Percentiles rank a stretch among this genome's conserved stretches.
phyloP scores from a whole-genome alignment of 2,797 vertebrate genomes.

The Myiotriccus ornatus region DNA sequence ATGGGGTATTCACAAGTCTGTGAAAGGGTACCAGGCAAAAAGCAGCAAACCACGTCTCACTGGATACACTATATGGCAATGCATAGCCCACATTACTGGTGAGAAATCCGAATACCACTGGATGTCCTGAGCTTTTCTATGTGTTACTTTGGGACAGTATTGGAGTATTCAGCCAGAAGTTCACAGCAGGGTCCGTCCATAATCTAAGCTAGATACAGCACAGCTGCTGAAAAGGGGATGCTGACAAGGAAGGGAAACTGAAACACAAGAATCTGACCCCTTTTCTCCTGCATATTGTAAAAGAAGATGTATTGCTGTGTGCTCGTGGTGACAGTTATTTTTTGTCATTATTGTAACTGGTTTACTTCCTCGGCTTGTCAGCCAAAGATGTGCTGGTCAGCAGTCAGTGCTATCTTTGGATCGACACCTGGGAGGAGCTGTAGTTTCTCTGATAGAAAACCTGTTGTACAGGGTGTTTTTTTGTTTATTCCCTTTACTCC shows the following conservation, averaged over 20 bases:
- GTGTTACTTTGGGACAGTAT: not conserved
- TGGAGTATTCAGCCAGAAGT: not conserved
- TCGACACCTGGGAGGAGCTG: not conserved
- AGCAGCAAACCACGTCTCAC: not conserved
- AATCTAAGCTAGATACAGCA: not conserved
- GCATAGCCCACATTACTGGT: rapidly evolving
- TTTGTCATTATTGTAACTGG: not conserved
- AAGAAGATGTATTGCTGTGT: not conserved
- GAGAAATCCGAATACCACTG: not conserved
- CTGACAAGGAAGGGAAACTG: not conserved
- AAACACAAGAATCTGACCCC: not conserved
- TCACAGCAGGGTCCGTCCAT: not conserved
- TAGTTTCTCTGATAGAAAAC: not conserved
- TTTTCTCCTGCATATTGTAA: not conserved
- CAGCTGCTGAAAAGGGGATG: not conserved
- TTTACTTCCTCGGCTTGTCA: not conserved
- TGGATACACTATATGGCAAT: not conserved
- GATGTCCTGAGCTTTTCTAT: not conserved
- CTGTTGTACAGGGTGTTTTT: not conserved
- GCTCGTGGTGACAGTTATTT: not conserved
- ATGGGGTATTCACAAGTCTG: not conserved
- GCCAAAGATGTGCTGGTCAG: not conserved
- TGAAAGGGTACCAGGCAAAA: not conserved
- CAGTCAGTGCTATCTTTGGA: not conserved
- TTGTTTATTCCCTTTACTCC: not conserved